Evolutionary conservation across 1,140 invertebrate genomes (phyloP).

Genomic region (Diprion similis): DNA sequence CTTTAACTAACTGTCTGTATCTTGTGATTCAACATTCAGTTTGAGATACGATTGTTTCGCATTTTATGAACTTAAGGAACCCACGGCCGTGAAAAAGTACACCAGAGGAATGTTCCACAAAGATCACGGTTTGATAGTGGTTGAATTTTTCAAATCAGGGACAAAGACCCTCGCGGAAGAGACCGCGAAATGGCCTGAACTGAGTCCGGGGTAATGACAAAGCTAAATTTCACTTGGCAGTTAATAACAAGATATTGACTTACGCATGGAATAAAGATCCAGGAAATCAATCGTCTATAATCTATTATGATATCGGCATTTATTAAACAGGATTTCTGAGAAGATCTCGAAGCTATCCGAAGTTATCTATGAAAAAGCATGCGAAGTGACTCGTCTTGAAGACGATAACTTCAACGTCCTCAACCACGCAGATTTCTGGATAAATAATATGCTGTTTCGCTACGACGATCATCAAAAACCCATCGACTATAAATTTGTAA

Average conservation of each 20-base stretch:
- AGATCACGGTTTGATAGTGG: slow-evolving; percentile 35
- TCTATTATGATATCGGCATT: background rate
- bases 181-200: slow-evolving; percentile 50
- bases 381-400: slow-evolving; percentile 33
- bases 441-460: slow-evolving; percentile 72
- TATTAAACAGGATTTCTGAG: slow-evolving; percentile 47
- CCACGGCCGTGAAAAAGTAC: slow-evolving; percentile 48
- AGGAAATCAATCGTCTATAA: slow-evolving; percentile 16
- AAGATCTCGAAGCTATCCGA: slow-evolving; percentile 54
- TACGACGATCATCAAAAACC: slow-evolving; percentile 60
- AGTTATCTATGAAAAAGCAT: slow-evolving; percentile 40
- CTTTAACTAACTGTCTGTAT: no score
- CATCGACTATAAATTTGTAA: slow-evolving; percentile 64
- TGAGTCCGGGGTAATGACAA: slow-evolving; percentile 32
- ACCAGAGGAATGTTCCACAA: slow-evolving; percentile 48
- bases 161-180: slow-evolving; percentile 39
- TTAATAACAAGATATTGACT: slow-evolving; percentile 15
- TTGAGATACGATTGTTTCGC: background rate
- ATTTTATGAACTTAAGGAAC: slow-evolving; percentile 47
- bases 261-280: background rate
- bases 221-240: slow-evolving; percentile 5
- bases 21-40: no score
- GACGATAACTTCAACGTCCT: slow-evolving; percentile 65
- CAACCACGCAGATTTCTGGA: slow-evolving; percentile 72
- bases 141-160: slow-evolving; percentile 39